Evolutionary conservation across 1,140 invertebrate genomes (phyloP).

Genomic region (Goniozus legneri): DNA sequence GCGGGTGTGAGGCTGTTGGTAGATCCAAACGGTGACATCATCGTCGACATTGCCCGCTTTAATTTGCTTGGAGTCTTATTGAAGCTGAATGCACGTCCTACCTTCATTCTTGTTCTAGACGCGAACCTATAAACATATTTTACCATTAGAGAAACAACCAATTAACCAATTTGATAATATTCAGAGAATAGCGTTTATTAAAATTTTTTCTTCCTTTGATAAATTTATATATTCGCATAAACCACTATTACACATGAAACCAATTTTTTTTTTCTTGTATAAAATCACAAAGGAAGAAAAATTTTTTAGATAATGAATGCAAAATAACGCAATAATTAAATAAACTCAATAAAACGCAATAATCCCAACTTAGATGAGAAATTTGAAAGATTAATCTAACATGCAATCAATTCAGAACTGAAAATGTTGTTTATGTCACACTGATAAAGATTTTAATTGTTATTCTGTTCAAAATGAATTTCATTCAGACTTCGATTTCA

Average conservation of each 20-base stretch:
- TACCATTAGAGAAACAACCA: too few species aligned
- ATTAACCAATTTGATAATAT: too few species aligned
- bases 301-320: too few species aligned
- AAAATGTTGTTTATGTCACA: slow-evolving; percentile 3
- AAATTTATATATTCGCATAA: too few species aligned
- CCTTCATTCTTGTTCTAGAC: slow-evolving; percentile 79
- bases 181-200: too few species aligned
- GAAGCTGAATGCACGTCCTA: slow-evolving; percentile 89
- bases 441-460: slow-evolving; percentile 13
- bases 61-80: slow-evolving; percentile 91
- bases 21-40: slow-evolving; percentile 86
- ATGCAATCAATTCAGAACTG: not conserved
- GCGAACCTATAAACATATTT: slow-evolving; percentile 68
- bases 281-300: too few species aligned
- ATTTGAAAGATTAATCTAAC: slow-evolving; percentile 1
- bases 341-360: slow-evolving; percentile 7
- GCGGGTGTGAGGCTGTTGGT: slow-evolving; percentile 72
- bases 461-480: slow-evolving; percentile 9
- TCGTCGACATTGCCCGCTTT: slow-evolving; percentile 90
- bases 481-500: not conserved
- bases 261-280: too few species aligned
- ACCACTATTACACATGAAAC: too few species aligned
- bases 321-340: slow-evolving; percentile 1
- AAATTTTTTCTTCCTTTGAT: too few species aligned
- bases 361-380: not conserved